These are phyloP conservation scores for Aethes cnicana DNA, from an alignment of 2,888 invertebrate species.

Conservation along the genomic window DNA sequence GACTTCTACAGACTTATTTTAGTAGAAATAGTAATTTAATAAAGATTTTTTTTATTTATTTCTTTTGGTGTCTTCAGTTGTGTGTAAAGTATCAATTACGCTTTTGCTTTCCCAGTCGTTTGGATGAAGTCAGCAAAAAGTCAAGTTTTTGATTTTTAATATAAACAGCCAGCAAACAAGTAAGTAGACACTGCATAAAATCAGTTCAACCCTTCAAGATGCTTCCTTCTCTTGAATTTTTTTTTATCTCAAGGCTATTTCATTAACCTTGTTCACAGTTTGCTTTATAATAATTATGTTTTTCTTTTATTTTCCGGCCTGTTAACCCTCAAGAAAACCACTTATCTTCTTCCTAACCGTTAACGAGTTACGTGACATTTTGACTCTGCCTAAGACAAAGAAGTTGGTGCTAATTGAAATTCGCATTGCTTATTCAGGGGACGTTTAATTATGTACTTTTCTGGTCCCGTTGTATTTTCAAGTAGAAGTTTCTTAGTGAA, in stretches of 20 bases:
- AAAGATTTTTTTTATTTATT: no score
- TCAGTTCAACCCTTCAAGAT: no score
- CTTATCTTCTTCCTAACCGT: slow-evolving; percentile 31
- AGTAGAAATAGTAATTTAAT: no score
- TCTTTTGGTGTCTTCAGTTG: no score
- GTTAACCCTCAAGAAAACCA: slow-evolving; percentile 18
- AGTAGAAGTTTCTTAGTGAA: slow-evolving; percentile 34
- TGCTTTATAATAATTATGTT: slow-evolving; percentile 21
- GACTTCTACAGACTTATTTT: no score
- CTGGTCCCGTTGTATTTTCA: slow-evolving; percentile 35
- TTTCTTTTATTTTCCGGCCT: slow-evolving; percentile 23
- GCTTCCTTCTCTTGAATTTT: no score
- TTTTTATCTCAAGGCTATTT: background rate
- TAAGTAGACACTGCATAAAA: no score
- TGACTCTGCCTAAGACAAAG: slow-evolving; percentile 32
- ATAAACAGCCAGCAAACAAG: no score
- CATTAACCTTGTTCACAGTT: slow-evolving; percentile 2
- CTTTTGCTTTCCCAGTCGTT: no score
- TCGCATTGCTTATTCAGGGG: slow-evolving; percentile 42
- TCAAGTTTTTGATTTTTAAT: no score
- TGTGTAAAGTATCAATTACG: no score
- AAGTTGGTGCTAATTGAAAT: slow-evolving; percentile 37
- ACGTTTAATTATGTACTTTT: slow-evolving; percentile 46
- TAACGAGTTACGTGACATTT: slow-evolving; percentile 33
- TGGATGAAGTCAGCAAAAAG: no score